These are phyloP conservation scores for Pseudomyrmex dendroicus DNA, from an alignment of 1,140 invertebrate genomes.

Conservation along the genomic window DNA sequence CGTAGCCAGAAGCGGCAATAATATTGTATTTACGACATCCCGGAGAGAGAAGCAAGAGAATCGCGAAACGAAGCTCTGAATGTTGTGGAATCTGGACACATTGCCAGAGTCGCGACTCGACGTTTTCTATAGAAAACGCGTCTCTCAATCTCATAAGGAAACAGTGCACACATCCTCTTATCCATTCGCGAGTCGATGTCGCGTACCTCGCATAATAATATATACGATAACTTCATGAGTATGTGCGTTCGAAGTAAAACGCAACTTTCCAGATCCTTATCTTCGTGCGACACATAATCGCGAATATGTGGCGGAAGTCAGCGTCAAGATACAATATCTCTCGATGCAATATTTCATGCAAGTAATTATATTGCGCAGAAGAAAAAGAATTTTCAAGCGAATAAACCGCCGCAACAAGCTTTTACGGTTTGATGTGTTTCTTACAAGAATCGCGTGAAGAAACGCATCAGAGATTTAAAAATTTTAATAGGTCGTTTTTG, in stretches of 20 bases:
- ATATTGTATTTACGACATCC: constrained; percentile 36
- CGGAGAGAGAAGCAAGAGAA: neutral
- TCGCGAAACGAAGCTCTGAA: neutral
- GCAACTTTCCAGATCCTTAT: neutral
- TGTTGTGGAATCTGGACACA: constrained; percentile 29
- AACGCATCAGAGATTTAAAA: neutral
- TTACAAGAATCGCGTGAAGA: neutral
- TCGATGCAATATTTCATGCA: neutral
- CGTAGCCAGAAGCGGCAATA: neutral
- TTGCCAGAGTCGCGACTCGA: neutral
- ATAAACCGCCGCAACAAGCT: neutral
- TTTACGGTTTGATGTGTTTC: neutral
- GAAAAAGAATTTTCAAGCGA: neutral
- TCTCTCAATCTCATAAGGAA: constrained; percentile 31
- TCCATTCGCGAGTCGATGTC: constrained; percentile 7
- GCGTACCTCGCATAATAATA: constrained; percentile 18
- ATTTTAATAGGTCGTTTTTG: too few relatives aligned
- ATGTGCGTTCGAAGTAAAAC: neutral
- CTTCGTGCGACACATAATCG: neutral
- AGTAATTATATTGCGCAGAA: neutral
- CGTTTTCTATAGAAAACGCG: neutral
- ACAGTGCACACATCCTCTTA: neutral
- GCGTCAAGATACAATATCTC: neutral
- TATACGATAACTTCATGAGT: neutral
- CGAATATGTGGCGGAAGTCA: constrained; percentile 9